phyloP scores from a whole-genome alignment of 1,140 invertebrate genomes.

The Drosophila santomea region DNA sequence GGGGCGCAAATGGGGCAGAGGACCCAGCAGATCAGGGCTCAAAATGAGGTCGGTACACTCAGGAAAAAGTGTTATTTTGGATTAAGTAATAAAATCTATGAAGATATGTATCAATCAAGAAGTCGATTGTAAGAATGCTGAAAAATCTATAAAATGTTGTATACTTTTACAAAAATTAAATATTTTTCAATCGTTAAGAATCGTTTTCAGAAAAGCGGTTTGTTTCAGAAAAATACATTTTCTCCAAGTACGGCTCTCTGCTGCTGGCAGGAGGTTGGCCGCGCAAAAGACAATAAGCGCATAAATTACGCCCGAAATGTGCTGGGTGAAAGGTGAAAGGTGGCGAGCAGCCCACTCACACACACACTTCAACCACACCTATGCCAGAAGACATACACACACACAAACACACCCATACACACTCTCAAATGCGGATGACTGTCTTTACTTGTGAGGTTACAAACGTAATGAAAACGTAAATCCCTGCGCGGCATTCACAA shows the following conservation, averaged over 20 bases:
- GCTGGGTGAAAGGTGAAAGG: constrained; percentile 42
- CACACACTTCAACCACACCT: constrained; percentile 10
- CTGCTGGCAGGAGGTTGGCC: constrained; percentile 23
- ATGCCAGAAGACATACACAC: constrained; percentile 6
- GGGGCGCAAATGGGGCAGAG: constrained; percentile 13
- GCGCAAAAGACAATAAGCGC: constrained; percentile 72
- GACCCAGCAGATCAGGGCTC: constrained; percentile 20
- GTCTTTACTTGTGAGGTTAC: constrained; percentile 51
- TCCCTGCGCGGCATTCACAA: constrained; percentile 79
- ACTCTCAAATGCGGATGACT: constrained; percentile 23
- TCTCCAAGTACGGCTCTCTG: not conserved
- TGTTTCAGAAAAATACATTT: not conserved
- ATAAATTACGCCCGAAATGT: constrained; percentile 77
- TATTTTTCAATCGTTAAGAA: not conserved
- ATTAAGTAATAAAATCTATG: not conserved
- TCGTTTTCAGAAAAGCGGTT: not conserved
- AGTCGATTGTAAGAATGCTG: too few species aligned
- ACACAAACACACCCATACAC: not conserved
- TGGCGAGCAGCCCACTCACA: constrained; percentile 11
- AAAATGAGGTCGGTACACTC: constrained; percentile 14
- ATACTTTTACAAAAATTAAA: not conserved
- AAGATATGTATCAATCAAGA: too few species aligned
- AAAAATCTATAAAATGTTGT: rapidly evolving
- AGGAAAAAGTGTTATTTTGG: not conserved
- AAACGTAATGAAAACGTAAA: constrained; percentile 83